Evolutionary conservation across 1,140 invertebrate species (phyloP).

Genomic region (Drosophila repletoides): DNA sequence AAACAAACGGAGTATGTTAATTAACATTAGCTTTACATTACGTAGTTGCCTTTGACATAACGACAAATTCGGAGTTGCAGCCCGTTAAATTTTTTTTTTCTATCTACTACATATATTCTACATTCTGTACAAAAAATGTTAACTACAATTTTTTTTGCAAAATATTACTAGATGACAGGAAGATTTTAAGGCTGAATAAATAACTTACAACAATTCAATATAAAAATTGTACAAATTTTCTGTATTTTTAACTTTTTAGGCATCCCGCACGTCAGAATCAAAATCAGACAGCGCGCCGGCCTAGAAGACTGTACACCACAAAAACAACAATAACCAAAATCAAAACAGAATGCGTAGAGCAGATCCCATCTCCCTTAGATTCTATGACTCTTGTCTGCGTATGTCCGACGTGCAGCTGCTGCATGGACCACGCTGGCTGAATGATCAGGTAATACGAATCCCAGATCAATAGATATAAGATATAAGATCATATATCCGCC

Average conservation of each 20-base stretch:
- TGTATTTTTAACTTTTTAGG: slow-evolving; percentile 39
- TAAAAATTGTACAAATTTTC: not conserved
- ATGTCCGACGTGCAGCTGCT: slow-evolving; percentile 90
- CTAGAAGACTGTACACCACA: slow-evolving; percentile 8
- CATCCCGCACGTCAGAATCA: slow-evolving; percentile 61
- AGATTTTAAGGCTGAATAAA: slow-evolving; percentile 32
- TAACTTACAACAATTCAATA: too few species aligned
- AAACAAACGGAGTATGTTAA: not conserved
- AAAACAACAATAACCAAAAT: slow-evolving; percentile 1
- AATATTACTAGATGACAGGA: slow-evolving; percentile 51
- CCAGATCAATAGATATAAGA: not conserved
- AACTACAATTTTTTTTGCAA: slow-evolving; percentile 4
- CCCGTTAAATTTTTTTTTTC: not conserved
- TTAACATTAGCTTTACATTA: slow-evolving; percentile 4
- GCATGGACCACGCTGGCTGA: slow-evolving; percentile 91
- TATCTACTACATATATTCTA: not conserved
- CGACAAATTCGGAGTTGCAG: not conserved
- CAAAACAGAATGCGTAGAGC: slow-evolving; percentile 63
- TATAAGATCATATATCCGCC: too few species aligned
- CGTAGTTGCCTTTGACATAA: not conserved
- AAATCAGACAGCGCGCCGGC: slow-evolving; percentile 38
- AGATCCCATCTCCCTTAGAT: slow-evolving; percentile 87
- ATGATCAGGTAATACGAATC: slow-evolving; percentile 87
- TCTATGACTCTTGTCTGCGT: slow-evolving; percentile 90
- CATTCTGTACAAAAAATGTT: not conserved